Evolutionary conservation across 2,888 invertebrate species (phyloP).

Genomic region (Lasioglossum villosulum): DNA sequence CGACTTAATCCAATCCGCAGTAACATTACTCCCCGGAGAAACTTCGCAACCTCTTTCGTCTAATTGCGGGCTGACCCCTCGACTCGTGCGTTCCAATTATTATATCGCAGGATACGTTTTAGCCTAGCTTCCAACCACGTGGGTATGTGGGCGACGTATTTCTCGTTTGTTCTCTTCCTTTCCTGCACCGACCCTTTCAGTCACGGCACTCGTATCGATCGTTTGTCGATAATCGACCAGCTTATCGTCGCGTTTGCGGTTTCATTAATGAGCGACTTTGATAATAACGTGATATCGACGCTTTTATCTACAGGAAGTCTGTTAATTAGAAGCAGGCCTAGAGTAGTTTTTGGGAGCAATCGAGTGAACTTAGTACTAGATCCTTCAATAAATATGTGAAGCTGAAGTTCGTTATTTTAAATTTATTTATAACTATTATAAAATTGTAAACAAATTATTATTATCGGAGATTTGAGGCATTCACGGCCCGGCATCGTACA

Average conservation of each 20-base stretch:
- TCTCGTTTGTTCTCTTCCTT: too few relatives aligned
- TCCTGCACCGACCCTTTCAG: too few relatives aligned
- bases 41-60: constrained; percentile 38
- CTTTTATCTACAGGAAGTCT: not conserved
- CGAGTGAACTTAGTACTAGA: too few relatives aligned
- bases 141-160: not conserved
- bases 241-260: not conserved
- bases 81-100: constrained; percentile 2
- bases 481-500: too few relatives aligned
- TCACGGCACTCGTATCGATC: too few relatives aligned
- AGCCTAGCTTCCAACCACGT: not conserved
- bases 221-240: not conserved
- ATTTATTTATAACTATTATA: too few relatives aligned
- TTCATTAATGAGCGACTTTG: not conserved
- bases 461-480: too few relatives aligned
- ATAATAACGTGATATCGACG: not conserved
- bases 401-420: too few relatives aligned
- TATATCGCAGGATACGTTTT: not conserved
- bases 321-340: not conserved
- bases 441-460: too few relatives aligned
- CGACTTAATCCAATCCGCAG: constrained; percentile 54
- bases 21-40: constrained; percentile 53
- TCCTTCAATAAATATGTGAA: too few relatives aligned
- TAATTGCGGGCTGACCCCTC: constrained; percentile 51
- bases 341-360: too few relatives aligned